These are phyloP conservation scores for Peromyscus maniculatus DNA, from an alignment of 2,113 vertebrate genomes.

Conservation along the genomic window DNA sequence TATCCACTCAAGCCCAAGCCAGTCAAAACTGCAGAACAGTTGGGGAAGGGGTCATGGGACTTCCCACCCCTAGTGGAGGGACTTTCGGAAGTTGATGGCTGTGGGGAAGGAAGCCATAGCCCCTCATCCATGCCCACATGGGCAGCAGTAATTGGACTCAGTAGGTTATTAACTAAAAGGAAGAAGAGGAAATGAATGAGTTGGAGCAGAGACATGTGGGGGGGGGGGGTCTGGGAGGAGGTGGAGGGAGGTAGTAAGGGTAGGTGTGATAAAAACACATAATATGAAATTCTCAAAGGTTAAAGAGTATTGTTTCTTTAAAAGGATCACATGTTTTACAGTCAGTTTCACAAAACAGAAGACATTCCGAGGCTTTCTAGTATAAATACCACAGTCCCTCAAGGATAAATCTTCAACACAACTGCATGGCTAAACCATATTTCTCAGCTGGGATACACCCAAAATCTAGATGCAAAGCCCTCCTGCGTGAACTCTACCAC, in stretches of 20 bases:
- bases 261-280: not conserved
- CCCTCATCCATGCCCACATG: not conserved
- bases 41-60: not conserved
- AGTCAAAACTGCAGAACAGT: not conserved
- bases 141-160: not conserved
- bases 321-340: constrained; percentile 42
- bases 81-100: not conserved
- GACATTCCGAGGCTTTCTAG: not conserved
- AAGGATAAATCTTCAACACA: constrained; percentile 15
- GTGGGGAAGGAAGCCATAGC: not conserved
- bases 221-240: not conserved
- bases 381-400: constrained; percentile 14
- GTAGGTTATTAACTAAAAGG: not conserved
- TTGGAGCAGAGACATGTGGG: not conserved
- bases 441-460: not conserved
- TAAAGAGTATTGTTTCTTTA: not conserved
- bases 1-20: not conserved
- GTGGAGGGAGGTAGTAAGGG: not conserved
- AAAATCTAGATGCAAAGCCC: not conserved
- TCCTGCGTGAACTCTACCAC: not conserved
- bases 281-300: not conserved
- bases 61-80: not conserved
- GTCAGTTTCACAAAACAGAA: constrained; percentile 56
- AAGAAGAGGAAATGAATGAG: not conserved
- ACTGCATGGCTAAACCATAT: not conserved